Base-by-base conservation (phyloP, 2,113 vertebrate species). In the Pseudopodoces humilis region DNA sequence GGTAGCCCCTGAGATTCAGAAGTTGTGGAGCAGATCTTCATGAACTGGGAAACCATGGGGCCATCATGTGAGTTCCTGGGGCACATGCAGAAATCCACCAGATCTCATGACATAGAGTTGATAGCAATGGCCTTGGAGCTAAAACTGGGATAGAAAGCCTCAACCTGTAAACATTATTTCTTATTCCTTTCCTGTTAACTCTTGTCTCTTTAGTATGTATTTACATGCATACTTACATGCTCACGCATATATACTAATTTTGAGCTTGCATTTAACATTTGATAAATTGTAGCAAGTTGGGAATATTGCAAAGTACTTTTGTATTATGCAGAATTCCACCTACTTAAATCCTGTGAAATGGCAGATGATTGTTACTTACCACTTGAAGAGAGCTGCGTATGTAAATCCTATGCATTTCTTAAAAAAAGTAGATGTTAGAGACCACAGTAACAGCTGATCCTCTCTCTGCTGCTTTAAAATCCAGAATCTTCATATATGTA, bases 321-420 rank as follows among this genome's bases (percentile, higher is more conserved):
- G 33, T 75, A 58, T 91, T 92, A n/a, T 41, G 41, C 56, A 47
- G 37, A 91, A 75, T 90, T 83, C 75, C 52, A 33, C 41, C 77
- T 90, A 39, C 79, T 50, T 49, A 84, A 87, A 85, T 94, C 47
- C 46, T 68, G 12, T 71, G 59, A 39, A 39, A 69, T 53, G 52
- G 52, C 44, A 79, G 64, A 52, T 93, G 49, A 55, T 82, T 82
- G 92, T 44, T 91, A 44, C 50, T 71, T 68, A 77, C 47, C 52
- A 44, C 49, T 93, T 4, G 2, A 67, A 69, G 41, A 67, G 53
- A 93, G 58, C 41, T 90, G 53, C 49, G 4, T 33, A 52, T 90
- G 90, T 92, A 96, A 95, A 95, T 85, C 63, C n/a, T 19, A 10
- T 78, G n/a, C 53, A 44, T 69, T 86, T 96, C 88, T 94, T 67